phyloP scores from a whole-genome alignment of 1,140 invertebrate species.

The Zaprionus ghesquierei region DNA sequence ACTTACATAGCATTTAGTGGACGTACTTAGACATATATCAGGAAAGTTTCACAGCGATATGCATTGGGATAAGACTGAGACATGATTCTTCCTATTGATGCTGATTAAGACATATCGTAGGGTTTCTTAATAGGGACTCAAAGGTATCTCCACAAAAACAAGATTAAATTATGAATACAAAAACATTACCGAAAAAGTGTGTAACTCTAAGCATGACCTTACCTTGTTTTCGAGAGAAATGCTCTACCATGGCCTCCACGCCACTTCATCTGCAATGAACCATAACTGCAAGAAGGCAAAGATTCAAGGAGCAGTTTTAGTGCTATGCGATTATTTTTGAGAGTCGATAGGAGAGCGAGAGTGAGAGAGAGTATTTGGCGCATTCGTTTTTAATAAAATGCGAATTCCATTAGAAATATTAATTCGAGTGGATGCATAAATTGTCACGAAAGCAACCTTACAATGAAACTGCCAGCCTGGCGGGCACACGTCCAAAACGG shows the following conservation, averaged over 20 bases:
- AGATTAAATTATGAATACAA: no score
- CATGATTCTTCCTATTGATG: no score
- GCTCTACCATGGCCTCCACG: not conserved
- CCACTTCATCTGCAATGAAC: not conserved
- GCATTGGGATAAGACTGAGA: no score
- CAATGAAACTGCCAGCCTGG: conserved; percentile 21
- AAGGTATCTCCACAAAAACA: no score
- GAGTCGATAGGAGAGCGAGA: not conserved
- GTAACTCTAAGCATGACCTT: not conserved
- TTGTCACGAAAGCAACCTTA: conserved; percentile 27
- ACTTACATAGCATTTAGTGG: no score
- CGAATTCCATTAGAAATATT: conserved; percentile 75
- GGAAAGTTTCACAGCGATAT: no score
- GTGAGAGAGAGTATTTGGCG: conserved; percentile 19
- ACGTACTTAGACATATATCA: no score
- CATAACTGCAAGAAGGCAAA: not conserved
- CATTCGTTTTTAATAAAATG: conserved; percentile 60
- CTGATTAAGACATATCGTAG: no score
- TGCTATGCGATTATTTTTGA: not conserved
- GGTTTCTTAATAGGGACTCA: no score
- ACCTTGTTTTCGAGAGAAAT: not conserved
- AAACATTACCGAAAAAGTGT: no score
- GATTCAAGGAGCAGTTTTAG: not conserved
- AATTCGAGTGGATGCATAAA: conserved; percentile 62
- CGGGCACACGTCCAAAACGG: conserved; percentile 56